Evolutionary conservation across 2,797 vertebrate genomes (phyloP).

Genomic region (Bradypodion pumilum): DNA sequence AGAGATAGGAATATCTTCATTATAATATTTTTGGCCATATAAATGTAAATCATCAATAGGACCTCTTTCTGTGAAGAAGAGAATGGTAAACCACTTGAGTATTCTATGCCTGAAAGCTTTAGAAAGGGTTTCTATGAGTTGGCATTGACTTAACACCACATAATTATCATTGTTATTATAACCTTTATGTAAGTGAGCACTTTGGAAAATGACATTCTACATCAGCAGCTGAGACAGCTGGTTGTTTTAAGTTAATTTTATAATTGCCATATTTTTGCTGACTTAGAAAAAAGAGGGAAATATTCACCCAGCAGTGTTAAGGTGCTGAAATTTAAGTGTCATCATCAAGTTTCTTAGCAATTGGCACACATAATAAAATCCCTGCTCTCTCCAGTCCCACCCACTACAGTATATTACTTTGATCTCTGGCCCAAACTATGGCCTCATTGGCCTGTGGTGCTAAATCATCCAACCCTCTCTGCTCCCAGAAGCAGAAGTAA

Average conservation of each 20-base stretch:
- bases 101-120: no score
- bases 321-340: constrained; percentile 47
- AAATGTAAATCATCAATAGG: no score
- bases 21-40: not conserved
- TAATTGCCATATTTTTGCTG: constrained; percentile 17
- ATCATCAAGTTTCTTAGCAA: constrained; percentile 49
- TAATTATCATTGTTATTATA: not conserved
- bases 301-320: constrained; percentile 50
- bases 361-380: constrained; percentile 41
- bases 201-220: constrained; percentile 22
- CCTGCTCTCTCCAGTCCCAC: not conserved
- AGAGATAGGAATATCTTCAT: not conserved
- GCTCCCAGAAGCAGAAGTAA: no score
- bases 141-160: not conserved
- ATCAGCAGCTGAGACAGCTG: constrained; percentile 2
- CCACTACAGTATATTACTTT: not conserved
- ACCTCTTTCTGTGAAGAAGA: no score
- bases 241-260: constrained; percentile 21
- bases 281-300: constrained; percentile 22
- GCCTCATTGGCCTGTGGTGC: no score
- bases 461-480: no score
- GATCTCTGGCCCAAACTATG: no score
- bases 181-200: not conserved
- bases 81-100: no score
- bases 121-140: not conserved